Evolutionary conservation across 2,888 invertebrate species (phyloP).

Genomic region (Eupelmus urozonus): DNA sequence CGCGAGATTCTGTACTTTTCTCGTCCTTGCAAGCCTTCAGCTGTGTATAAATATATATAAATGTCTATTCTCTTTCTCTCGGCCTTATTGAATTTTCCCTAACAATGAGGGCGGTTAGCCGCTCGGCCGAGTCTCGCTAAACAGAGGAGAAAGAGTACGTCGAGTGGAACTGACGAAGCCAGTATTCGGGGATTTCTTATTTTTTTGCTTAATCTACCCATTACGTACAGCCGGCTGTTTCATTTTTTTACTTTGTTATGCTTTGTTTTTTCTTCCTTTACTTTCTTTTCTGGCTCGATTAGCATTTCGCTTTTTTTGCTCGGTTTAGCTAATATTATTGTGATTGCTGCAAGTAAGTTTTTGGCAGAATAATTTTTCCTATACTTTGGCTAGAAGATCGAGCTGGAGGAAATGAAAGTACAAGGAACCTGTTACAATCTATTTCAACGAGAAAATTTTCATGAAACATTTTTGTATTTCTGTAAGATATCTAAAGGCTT

Average conservation of each 20-base stretch:
- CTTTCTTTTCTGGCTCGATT: not conserved
- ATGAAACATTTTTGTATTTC: no score
- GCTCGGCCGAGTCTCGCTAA: constrained; percentile 16
- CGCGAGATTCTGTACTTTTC: constrained; percentile 34
- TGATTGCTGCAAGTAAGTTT: not conserved
- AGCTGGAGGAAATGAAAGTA: no score
- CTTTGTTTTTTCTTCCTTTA: not conserved
- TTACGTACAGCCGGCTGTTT: not conserved
- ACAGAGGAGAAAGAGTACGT: constrained; percentile 6
- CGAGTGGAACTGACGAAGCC: not conserved
- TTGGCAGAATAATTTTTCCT: not conserved
- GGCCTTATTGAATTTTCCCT: constrained; percentile 49
- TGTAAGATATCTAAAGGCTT: no score
- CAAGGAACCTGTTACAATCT: no score
- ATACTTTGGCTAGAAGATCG: no score
- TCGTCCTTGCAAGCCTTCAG: not conserved
- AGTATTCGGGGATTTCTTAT: not conserved
- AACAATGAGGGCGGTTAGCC: constrained; percentile 49
- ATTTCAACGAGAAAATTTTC: no score
- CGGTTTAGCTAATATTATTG: not conserved
- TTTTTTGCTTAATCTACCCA: constrained; percentile 14
- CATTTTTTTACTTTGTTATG: not conserved
- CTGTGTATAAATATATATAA: not conserved
- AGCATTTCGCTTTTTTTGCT: not conserved
- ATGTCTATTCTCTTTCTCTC: constrained; percentile 25